phyloP scores from a whole-genome alignment of 1,140 invertebrate species.

The Scaptomyza pallida region DNA sequence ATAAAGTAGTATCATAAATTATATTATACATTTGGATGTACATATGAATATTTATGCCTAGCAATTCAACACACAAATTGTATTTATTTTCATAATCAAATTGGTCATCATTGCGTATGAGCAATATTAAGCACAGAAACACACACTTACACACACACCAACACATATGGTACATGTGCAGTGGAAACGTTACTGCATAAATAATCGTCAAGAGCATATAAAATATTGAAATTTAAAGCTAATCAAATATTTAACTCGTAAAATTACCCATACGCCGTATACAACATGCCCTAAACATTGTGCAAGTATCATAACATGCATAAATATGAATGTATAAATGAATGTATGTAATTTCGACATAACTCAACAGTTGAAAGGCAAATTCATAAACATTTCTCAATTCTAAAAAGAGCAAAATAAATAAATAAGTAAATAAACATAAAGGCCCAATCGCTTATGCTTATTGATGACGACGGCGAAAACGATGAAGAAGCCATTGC shows the following conservation, averaged over 20 bases:
- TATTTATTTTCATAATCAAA: constrained; percentile 45
- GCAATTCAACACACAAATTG: constrained; percentile 33
- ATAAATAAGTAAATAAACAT: constrained; percentile 8
- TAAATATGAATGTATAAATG: not conserved
- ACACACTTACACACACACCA: constrained; percentile 1
- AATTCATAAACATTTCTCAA: constrained; percentile 51
- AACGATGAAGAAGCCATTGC: constrained; percentile 17
- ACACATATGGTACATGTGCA: not conserved
- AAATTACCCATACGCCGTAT: constrained; percentile 62
- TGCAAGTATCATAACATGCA: not conserved
- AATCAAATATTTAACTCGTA: constrained; percentile 37
- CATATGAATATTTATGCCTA: constrained; percentile 37
- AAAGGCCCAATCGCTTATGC: constrained; percentile 41
- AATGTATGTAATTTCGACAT: not conserved
- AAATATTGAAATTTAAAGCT: constrained; percentile 51
- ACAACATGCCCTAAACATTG: constrained; percentile 26
- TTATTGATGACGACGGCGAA: constrained; percentile 54
- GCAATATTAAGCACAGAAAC: constrained; percentile 35
- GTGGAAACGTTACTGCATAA: constrained; percentile 33
- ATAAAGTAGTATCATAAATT: constrained; percentile 45
- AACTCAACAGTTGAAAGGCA: constrained; percentile 36
- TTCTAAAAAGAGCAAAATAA: constrained; percentile 8
- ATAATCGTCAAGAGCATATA: constrained; percentile 44
- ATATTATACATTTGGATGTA: constrained; percentile 31
- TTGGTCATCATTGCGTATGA: constrained; percentile 36